Conservation (phyloP, 2,113 vertebrate species). For the Opisthocomus hoazin region DNA sequence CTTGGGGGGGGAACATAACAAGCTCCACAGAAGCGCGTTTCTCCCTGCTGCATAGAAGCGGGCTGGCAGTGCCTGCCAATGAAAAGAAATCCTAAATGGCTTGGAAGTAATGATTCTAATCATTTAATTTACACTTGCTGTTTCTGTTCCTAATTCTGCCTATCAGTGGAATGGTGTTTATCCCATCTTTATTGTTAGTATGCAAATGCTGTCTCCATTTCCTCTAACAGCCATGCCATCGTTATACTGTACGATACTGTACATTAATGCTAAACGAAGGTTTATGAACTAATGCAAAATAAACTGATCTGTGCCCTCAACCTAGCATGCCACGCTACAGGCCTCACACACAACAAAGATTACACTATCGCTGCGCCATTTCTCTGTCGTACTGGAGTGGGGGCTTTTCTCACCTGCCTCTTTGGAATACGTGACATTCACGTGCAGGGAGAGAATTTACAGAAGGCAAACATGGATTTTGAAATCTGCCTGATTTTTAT, state of each 20-base stretch:
- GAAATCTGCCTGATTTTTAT: background rate
- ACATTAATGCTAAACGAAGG: background rate
- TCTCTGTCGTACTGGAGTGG: background rate
- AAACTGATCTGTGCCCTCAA: background rate
- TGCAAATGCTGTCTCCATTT: constrained; percentile 9
- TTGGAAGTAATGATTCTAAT: constrained; percentile 46
- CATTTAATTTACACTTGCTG: constrained; percentile 35
- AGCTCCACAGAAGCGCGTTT: background rate
- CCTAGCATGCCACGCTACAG: background rate
- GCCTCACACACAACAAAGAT: background rate
- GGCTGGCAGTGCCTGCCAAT: background rate
- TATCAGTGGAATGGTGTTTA: constrained; percentile 39
- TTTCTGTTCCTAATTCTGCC: constrained; percentile 21
- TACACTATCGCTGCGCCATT: background rate
- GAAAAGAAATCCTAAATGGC: constrained; percentile 22
- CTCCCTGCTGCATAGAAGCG: background rate
- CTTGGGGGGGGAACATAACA: background rate
- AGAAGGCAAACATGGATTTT: background rate
- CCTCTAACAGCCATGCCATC: background rate
- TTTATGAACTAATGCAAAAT: background rate
- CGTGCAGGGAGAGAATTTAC: background rate
- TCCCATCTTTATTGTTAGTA: constrained; percentile 25
- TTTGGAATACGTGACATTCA: background rate
- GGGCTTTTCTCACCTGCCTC: background rate
- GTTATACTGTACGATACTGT: background rate